Conservation (phyloP, 2,113 vertebrate genomes). For the Hypocryptadius cinnamomeus region DNA sequence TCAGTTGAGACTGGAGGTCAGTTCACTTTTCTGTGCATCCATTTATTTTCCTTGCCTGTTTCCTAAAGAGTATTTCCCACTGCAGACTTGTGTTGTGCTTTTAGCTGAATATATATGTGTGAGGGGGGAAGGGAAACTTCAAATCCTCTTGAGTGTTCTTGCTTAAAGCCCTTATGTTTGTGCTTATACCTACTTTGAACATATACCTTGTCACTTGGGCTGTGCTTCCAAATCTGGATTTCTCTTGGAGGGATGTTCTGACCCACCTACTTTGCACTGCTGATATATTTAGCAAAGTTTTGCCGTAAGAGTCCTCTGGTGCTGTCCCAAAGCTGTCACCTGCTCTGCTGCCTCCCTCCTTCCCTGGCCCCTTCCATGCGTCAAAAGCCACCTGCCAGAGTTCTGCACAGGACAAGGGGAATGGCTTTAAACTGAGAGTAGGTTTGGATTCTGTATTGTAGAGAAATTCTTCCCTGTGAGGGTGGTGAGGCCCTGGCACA, state of each 20-base stretch:
- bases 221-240: slow-evolving; percentile 52
- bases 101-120: not conserved
- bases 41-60: not conserved
- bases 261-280: slow-evolving; percentile 58
- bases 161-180: not conserved
- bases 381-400: not conserved
- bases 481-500: not conserved
- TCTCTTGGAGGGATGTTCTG: slow-evolving; percentile 63
- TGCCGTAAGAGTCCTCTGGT: not conserved
- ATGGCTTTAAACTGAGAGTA: not conserved
- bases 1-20: not conserved
- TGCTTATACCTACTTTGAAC: not conserved
- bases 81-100: not conserved
- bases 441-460: not conserved
- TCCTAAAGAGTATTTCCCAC: not conserved
- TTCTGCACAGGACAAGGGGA: not conserved
- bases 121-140: not conserved
- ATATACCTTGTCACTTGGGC: slow-evolving; percentile 12
- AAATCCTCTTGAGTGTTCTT: slow-evolving; percentile 21
- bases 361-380: not conserved
- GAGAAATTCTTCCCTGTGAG: not conserved
- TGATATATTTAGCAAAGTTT: slow-evolving; percentile 48
- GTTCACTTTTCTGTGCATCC: not conserved
- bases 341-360: not conserved
- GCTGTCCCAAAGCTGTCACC: slow-evolving; percentile 42